Base-by-base conservation (phyloP, 2,113 vertebrate genomes). In the Channa argus region DNA sequence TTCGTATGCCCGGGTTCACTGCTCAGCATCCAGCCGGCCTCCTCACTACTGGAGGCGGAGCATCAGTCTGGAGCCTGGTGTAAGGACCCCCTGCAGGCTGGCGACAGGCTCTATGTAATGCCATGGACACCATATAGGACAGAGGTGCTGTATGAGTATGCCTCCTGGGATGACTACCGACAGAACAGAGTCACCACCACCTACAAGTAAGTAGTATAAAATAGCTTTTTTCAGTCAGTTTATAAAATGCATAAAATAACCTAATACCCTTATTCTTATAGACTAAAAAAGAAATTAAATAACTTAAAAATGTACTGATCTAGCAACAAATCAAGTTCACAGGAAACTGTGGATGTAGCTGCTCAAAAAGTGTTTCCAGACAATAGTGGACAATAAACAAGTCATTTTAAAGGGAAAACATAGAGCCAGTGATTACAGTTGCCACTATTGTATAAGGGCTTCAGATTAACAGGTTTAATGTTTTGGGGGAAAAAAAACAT, bases 11-110 rank as follows among this genome's bases (percentile, higher is more conserved):
- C 97, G 11, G 97, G 97, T 49, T 95, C 95, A 0, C 93, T 98
- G 64, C 95, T 96, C 86, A 95, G 94, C 84, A 94, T 98, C 84
- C 89, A 96, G 88, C 88, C 96, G 1, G 87, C 96, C 80, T 96
- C 95, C 37, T 96, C 96, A 0, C 94, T 95, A 7, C 94, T 96
- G 46, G 96, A 98, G 76, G 96, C 96, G 0, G 96, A 97, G 75
- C 97, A 98, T 86, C 97, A 97, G 86, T 96, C 97, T 0, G 97
- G 97, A 8, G 96, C 97, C 0, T 99, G 97, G 97, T 99, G 97
- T 90, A 97, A 97, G 76, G 97, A 99, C 89, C 97, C 97, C 0
- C 94, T 99, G 66, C 97, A 98, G 83, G 96, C 97, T 0, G 97
- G 96, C 0, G 97, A 99, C 80, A 94, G 96, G 38, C 95, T 99